Base-by-base conservation (phyloP, 2,797 vertebrate genomes). In the Podargus strigoides region DNA sequence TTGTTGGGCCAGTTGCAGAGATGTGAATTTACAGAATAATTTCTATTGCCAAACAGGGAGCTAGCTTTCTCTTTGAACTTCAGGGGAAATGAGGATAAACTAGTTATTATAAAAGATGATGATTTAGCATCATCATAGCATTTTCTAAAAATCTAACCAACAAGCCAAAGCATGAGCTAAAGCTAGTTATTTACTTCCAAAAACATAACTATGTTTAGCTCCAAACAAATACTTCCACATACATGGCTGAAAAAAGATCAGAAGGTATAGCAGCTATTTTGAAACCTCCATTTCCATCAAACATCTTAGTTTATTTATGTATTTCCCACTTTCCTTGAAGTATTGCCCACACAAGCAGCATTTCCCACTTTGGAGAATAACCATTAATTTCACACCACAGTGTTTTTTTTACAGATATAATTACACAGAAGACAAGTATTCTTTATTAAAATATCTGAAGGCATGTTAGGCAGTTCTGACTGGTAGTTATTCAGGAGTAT, bases 401-500 rank as follows among this genome's bases (percentile, higher is more conserved):
- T 88, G 89, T 95, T 95, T 96, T 89, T 93, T 93, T 85, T 93
- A 89, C 89, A 91, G 77, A 75, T 95, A 92, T 94, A 96, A 96
- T 96, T 95, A 94, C 67, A 95, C 76, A 80, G 82, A 92, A 90
- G 73, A 81, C 76, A 91, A 83, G 55, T 91, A 89, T 78, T 91
- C 91, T 91, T 96, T 95, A 97, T 96, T 96, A 96, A 95, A 97
- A 87, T 93, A 93, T 89, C 82, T 93, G 79, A 91, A 89, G 92
- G 85, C 63, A 93, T 27, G 66, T 63, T 28, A 84, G 52, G 79
- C 73, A 89, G 82, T 78, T 89, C 73, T 84, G 62, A 93, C 82
- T 89, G 58, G 68, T 89, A 87, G 75, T 62, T 89, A 91, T 55
- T 94, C 73, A 91, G 67, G 4, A 91, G 21, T n/a, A 91, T 6